Percentiles rank a stretch among this genome's conserved stretches.
These are phyloP conservation scores for Zhuqinia jingwanae DNA, from an alignment of 2,888 invertebrate species.

Conservation along the genomic window DNA sequence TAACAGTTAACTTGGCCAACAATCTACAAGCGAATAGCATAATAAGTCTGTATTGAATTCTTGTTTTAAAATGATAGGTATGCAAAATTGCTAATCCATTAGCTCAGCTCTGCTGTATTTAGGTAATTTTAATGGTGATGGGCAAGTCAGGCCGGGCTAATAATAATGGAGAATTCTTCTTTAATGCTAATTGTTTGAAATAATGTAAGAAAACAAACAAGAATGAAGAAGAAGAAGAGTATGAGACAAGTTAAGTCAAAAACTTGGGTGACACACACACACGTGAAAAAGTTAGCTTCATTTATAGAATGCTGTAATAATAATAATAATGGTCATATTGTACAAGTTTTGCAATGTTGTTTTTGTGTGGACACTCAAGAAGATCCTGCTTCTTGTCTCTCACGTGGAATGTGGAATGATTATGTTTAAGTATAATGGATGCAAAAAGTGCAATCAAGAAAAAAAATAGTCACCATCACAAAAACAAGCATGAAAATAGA, in stretches of 20 bases:
- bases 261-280: no score
- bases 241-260: background rate
- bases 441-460: conserved; percentile 2
- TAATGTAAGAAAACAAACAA: background rate
- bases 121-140: conserved; percentile 21
- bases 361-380: background rate
- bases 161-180: background rate
- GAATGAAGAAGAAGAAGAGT: no score
- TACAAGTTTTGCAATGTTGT: background rate
- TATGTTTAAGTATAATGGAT: conserved; percentile 22
- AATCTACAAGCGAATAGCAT: background rate
- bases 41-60: background rate
- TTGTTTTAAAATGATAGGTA: conserved; percentile 1
- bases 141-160: conserved; percentile 18
- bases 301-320: no score
- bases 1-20: background rate
- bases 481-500: conserved; percentile 3
- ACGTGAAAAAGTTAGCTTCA: no score
- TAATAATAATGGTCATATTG: no score
- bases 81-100: background rate
- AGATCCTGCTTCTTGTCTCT: conserved; percentile 4
- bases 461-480: conserved; percentile 12
- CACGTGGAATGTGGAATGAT: conserved; percentile 2
- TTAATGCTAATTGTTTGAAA: conserved; percentile 23
- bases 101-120: conserved; percentile 1